Conservation (phyloP, 2,888 invertebrate species). For the Pachydiplax longipennis region DNA sequence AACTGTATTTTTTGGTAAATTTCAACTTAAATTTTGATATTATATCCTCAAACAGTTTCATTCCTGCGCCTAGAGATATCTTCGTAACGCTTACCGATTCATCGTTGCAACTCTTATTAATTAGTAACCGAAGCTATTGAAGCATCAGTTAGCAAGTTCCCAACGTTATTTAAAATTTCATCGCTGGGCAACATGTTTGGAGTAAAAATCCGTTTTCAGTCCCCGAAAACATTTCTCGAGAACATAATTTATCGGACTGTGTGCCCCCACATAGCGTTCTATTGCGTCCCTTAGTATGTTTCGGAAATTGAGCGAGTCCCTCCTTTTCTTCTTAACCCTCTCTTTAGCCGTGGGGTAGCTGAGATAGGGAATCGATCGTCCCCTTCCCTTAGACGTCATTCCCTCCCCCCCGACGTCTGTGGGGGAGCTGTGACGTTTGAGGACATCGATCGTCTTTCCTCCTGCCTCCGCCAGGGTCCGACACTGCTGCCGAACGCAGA, state of each 20-base stretch:
- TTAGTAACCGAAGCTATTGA: too few relatives aligned
- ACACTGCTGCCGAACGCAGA: not conserved
- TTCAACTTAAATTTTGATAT: too few relatives aligned
- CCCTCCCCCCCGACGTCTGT: not conserved
- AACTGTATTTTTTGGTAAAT: too few relatives aligned
- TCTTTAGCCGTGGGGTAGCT: not conserved
- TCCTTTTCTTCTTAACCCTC: not conserved
- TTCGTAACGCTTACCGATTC: too few relatives aligned
- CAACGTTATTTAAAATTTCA: not conserved
- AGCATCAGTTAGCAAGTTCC: not conserved
- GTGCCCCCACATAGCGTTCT: not conserved
- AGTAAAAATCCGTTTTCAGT: not conserved
- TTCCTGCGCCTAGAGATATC: too few relatives aligned
- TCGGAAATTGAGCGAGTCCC: not conserved
- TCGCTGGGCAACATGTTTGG: not conserved
- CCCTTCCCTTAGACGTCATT: slow-evolving; percentile 19
- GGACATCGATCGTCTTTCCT: slow-evolving; percentile 39
- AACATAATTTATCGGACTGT: too few relatives aligned
- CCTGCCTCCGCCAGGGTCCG: not conserved
- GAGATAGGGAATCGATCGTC: not conserved
- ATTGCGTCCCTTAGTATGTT: not conserved
- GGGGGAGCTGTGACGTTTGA: slow-evolving; percentile 18
- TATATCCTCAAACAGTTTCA: too few relatives aligned
- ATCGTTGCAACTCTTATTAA: too few relatives aligned
- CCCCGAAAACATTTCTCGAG: too few relatives aligned